Conservation (phyloP, 2,113 vertebrate species). For the Morone chrysops region DNA sequence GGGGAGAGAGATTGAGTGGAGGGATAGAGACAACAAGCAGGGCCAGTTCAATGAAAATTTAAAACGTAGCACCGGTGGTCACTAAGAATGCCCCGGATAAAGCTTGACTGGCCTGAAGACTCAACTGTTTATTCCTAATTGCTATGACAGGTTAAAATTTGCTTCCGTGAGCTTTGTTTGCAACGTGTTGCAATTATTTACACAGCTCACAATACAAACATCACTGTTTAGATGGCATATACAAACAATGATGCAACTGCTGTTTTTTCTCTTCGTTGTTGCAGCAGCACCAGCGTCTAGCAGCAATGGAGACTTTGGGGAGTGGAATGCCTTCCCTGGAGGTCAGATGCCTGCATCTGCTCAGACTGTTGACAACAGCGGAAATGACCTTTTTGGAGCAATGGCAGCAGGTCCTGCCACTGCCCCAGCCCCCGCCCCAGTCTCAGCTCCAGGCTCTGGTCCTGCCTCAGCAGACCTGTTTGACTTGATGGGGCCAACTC, state of each 20-base stretch:
- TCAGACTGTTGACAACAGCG: conserved; percentile 80
- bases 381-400: conserved; percentile 76
- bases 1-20: conserved; percentile 62
- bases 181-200: conserved; percentile 14
- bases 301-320: conserved; percentile 94
- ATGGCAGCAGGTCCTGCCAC: conserved; percentile 78
- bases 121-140: conserved; percentile 20
- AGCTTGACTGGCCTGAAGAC: conserved; percentile 20
- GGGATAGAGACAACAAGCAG: conserved; percentile 58
- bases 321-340: conserved; percentile 96
- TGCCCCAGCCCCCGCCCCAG: conserved; percentile 63
- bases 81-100: conserved; percentile 41
- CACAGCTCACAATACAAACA: conserved; percentile 20
- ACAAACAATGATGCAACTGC: not conserved
- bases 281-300: conserved; percentile 81
- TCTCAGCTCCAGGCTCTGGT: conserved; percentile 61
- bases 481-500: conserved; percentile 91
- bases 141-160: conserved; percentile 27
- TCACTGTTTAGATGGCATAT: not conserved
- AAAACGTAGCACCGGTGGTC: conserved; percentile 66
- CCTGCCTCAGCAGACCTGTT: conserved; percentile 89
- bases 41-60: conserved; percentile 73
- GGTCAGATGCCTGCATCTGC: conserved; percentile 83
- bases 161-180: conserved; percentile 11
- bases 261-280: not conserved